Base-by-base conservation (phyloP, 2,797 vertebrate species). In the Tamandua tetradactyla region DNA sequence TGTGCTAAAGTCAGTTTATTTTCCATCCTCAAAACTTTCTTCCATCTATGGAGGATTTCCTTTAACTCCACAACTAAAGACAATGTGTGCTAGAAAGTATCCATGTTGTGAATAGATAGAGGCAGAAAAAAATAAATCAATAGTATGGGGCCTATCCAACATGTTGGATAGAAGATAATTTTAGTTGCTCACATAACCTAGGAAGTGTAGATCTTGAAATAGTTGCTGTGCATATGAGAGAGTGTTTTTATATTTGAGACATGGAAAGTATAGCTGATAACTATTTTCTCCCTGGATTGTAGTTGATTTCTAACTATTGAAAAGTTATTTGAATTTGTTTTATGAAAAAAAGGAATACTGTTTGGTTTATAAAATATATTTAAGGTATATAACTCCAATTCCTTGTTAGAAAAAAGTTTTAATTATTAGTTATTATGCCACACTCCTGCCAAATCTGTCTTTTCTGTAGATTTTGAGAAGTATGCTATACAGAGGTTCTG, bases 401-500 rank as follows among this genome's bases (percentile, higher is more conserved):
- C 17, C 7, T 88, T 82, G 2, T 74, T 95, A 18, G 18, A 52
- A 47, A 74, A 78, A 90, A 59, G 93, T 18, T 62, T 25, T 42
- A 59, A 59, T 37, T 90, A 20, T 49, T 69, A 25, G 22, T 35
- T 76, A 3, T 47, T 76, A 42, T 74, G 23, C 57, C 18, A 75
- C 72, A 94, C 52, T 82, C 25, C 7, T 91, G 27, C 37, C 49
- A 22, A 90, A 44, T 85, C n/a, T 74, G 30, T 82, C 49, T 66
- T 86, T 94, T 68, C 72, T 95, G 40, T 95, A 99, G 99, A 99
- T 99, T 98, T 98, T 99, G 97, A 99, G 99, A 96, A 99, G 99
- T 97, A 99, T 99, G 99, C 98, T 99, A 35, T 99, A 99, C 97
- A 98, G 99, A 97, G 99, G 99, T 87, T 99, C 99, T n/a, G 99